Conservation (phyloP, 2,888 invertebrate genomes). For the Adelognathus sp. region DNA sequence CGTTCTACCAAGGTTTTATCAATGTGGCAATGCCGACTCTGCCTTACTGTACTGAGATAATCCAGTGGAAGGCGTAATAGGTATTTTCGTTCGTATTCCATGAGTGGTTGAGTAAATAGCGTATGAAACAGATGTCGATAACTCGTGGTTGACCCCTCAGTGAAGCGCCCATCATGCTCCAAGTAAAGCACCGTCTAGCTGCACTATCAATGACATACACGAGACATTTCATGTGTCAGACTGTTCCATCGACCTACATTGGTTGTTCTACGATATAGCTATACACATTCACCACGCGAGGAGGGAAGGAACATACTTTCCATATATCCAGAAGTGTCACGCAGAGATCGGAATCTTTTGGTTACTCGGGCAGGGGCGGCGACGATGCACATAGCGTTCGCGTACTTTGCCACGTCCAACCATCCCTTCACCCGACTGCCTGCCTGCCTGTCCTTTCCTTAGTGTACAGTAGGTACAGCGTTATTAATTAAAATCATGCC, state of each 20-base stretch:
- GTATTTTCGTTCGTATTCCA: too few species aligned
- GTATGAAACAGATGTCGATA: not conserved
- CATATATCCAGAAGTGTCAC: conserved; percentile 36
- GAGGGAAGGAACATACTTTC: conserved; percentile 31
- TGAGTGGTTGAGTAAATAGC: not conserved
- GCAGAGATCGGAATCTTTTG: conserved; percentile 51
- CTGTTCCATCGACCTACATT: not conserved
- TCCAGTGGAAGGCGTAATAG: too few species aligned
- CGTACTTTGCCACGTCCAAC: not conserved
- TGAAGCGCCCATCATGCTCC: not conserved
- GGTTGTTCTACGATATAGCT: conserved; percentile 28
- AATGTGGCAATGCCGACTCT: conserved; percentile 21
- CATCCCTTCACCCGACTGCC: not conserved
- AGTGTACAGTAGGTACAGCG: conserved; percentile 30
- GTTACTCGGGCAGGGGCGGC: conserved; percentile 26
- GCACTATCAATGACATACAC: not conserved
- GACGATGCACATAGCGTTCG: conserved; percentile 12
- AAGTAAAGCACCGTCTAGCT: not conserved
- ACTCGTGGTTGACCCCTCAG: too few species aligned
- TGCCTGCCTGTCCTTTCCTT: conserved; percentile 35
- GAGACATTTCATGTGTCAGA: not conserved
- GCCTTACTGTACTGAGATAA: not conserved
- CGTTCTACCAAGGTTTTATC: conserved; percentile 18
- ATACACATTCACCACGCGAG: conserved; percentile 6
- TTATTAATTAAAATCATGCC: conserved; percentile 63